phyloP scores from a whole-genome alignment of 2,113 vertebrate species.

The Hemibagrus wyckioides region DNA sequence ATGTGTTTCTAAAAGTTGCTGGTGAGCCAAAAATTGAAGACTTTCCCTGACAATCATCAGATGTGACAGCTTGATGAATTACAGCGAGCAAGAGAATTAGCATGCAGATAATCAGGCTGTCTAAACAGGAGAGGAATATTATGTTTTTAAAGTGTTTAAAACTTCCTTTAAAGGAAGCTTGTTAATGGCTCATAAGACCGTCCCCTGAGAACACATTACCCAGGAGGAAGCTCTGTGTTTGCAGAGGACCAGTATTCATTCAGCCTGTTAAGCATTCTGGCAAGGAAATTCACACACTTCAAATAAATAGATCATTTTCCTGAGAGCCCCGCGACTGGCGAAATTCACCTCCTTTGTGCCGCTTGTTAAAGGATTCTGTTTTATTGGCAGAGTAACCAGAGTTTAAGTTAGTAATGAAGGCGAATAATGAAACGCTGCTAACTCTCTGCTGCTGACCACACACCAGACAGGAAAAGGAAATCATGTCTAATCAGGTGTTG shows the following conservation, averaged over 20 bases:
- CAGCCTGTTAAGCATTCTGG: slow-evolving; percentile 34
- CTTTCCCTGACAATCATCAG: slow-evolving; percentile 52
- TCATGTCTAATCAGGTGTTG: slow-evolving; percentile 75
- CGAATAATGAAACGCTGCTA: slow-evolving; percentile 73
- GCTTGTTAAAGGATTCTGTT: slow-evolving; percentile 29
- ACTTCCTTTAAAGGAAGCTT: slow-evolving; percentile 66
- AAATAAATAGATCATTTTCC: slow-evolving; percentile 50
- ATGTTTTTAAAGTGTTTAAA: slow-evolving; percentile 72
- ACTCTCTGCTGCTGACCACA: slow-evolving; percentile 69
- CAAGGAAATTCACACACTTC: slow-evolving; percentile 30
- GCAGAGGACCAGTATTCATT: slow-evolving; percentile 63
- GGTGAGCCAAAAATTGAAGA: slow-evolving; percentile 36
- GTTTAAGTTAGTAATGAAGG: slow-evolving; percentile 43
- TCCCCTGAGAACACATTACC: slow-evolving; percentile 69
- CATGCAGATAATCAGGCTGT: slow-evolving; percentile 72
- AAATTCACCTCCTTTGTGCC: slow-evolving; percentile 16
- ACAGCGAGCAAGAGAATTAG: slow-evolving; percentile 68
- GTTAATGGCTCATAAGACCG: slow-evolving; percentile 69
- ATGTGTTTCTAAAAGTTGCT: slow-evolving; percentile 19
- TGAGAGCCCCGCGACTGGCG: slow-evolving; percentile 10
- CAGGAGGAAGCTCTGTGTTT: slow-evolving; percentile 67
- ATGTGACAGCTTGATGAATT: slow-evolving; percentile 74
- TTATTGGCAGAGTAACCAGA: slow-evolving; percentile 47
- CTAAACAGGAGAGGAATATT: slow-evolving; percentile 69
- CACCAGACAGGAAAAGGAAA: slow-evolving; percentile 75